These are phyloP conservation scores for Diloba caeruleocephala DNA, from an alignment of 2,888 invertebrate genomes.

Conservation along the genomic window DNA sequence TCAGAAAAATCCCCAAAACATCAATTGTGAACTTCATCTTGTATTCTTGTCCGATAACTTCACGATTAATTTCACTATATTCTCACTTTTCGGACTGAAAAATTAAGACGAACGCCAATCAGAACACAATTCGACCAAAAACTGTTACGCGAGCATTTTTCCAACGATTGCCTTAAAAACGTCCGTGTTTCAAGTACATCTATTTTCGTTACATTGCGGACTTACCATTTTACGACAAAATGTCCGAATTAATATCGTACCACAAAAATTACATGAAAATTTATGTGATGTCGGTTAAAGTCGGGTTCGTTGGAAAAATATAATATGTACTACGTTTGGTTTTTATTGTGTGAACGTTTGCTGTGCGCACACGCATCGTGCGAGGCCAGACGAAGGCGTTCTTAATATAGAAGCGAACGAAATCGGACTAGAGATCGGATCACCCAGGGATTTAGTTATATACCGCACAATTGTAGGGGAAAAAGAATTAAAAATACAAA, in stretches of 20 bases:
- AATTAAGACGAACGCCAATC: slow-evolving; percentile 62
- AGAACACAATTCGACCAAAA: slow-evolving; percentile 46
- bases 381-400: slow-evolving; percentile 81
- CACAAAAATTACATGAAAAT: slow-evolving; percentile 48
- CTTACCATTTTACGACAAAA: slow-evolving; percentile 62
- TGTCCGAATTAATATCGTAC: slow-evolving; percentile 24
- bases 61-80: slow-evolving; percentile 67
- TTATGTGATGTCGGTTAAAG: slow-evolving; percentile 68
- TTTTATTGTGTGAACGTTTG: slow-evolving; percentile 73
- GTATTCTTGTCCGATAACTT: slow-evolving; percentile 57
- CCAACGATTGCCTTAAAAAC: slow-evolving; percentile 19
- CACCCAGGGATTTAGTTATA: slow-evolving; percentile 79
- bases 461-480: slow-evolving; percentile 59
- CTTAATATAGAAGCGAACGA: slow-evolving; percentile 86
- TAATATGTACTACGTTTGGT: slow-evolving; percentile 86
- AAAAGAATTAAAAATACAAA: slow-evolving; percentile 60
- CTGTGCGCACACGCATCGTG: slow-evolving; percentile 80
- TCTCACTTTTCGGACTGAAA: slow-evolving; percentile 81
- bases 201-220: slow-evolving; percentile 29
- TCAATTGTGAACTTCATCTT: slow-evolving; percentile 87
- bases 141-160: slow-evolving; percentile 53
- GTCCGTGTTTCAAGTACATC: slow-evolving; percentile 39
- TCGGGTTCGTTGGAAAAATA: slow-evolving; percentile 82
- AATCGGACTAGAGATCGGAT: slow-evolving; percentile 72
- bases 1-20: slow-evolving; percentile 85